Evolutionary conservation across 2,888 invertebrate genomes (phyloP).

Genomic region (Drosophila paracracens): DNA sequence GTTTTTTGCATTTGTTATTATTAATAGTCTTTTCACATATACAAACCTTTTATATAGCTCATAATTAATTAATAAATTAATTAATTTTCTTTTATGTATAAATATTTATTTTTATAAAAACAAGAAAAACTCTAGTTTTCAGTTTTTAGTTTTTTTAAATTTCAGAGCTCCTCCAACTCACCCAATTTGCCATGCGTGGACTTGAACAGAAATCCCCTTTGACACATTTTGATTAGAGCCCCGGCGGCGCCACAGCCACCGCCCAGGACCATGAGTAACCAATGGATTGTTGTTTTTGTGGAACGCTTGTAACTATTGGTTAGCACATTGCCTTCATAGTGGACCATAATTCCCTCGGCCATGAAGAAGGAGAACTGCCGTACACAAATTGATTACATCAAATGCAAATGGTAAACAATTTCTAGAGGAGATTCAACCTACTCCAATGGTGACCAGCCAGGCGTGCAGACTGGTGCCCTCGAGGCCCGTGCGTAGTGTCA

Average conservation of each 20-base stretch:
- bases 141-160: not conserved
- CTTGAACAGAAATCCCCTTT: constrained; percentile 71
- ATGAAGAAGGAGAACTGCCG: constrained; percentile 82
- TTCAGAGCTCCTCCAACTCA: constrained; percentile 38
- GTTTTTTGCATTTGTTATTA: too few species aligned
- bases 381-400: not conserved
- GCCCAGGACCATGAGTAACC: constrained; percentile 81
- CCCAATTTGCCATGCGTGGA: constrained; percentile 80
- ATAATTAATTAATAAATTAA: too few species aligned
- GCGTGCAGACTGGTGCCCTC: constrained; percentile 77
- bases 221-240: constrained; percentile 77
- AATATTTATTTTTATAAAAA: not conserved
- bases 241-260: constrained; percentile 81
- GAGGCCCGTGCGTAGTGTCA: constrained; percentile 73
- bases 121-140: not conserved
- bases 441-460: constrained; percentile 83
- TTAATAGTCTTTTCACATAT: too few species aligned
- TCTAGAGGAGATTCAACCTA: constrained; percentile 53
- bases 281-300: constrained; percentile 83
- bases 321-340: constrained; percentile 80
- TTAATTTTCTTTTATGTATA: not conserved
- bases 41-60: too few species aligned
- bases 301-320: constrained; percentile 74
- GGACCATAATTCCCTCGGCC: constrained; percentile 83
- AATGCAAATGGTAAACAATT: not conserved